Percentiles rank a stretch among this genome's conserved stretches.
phyloP scores from a whole-genome alignment of 1,140 invertebrate species.

The Carposina sasakii region DNA sequence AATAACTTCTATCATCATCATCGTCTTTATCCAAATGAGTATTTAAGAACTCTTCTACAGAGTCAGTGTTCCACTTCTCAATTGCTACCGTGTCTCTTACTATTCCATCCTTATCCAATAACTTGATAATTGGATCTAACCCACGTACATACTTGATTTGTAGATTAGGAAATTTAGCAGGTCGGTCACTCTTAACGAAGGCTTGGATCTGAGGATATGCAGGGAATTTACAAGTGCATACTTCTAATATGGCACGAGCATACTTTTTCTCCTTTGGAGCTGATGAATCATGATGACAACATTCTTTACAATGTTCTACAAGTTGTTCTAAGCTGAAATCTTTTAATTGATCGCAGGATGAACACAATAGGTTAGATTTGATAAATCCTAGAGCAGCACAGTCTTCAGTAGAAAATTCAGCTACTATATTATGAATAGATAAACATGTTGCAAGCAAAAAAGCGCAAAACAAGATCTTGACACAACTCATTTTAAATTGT shows the following conservation, averaged over 20 bases:
- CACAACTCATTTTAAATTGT: no score
- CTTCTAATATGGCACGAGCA: slow-evolving; percentile 90
- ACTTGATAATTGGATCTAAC: slow-evolving; percentile 92
- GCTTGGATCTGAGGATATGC: slow-evolving; percentile 97
- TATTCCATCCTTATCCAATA: slow-evolving; percentile 87
- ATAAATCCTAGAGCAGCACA: slow-evolving; percentile 91
- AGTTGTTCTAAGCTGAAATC: slow-evolving; percentile 83
- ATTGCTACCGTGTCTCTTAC: slow-evolving; percentile 91
- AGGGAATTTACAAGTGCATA: slow-evolving; percentile 96
- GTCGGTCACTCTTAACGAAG: slow-evolving; percentile 92
- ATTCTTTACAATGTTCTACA: slow-evolving; percentile 81
- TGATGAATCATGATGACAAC: slow-evolving; percentile 79
- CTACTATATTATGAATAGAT: slow-evolving; percentile 15
- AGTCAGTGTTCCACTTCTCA: slow-evolving; percentile 97
- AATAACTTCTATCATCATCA: slow-evolving; percentile 73
- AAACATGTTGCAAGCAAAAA: slow-evolving; percentile 13
- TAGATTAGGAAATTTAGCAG: slow-evolving; percentile 90
- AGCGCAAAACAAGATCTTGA: no score
- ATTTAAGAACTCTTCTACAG: slow-evolving; percentile 93
- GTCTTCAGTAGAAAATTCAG: slow-evolving; percentile 85
- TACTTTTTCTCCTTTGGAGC: slow-evolving; percentile 79
- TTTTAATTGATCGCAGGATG: slow-evolving; percentile 88
- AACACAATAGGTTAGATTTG: slow-evolving; percentile 89
- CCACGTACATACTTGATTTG: slow-evolving; percentile 92
- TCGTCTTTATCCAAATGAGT: slow-evolving; percentile 81